phyloP scores from a whole-genome alignment of 2,888 invertebrate species.

The Dicycla oo region DNA sequence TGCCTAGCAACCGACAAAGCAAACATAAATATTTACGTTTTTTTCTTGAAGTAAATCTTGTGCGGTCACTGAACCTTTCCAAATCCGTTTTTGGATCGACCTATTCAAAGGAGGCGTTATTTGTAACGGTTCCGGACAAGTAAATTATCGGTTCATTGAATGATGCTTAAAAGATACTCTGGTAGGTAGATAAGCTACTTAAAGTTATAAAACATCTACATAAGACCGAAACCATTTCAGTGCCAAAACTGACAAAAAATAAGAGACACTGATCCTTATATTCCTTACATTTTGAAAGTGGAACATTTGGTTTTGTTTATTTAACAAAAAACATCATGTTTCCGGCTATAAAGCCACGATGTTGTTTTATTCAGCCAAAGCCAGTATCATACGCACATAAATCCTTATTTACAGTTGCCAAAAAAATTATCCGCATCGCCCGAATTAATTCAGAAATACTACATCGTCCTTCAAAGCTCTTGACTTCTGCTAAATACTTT shows the following conservation, averaged over 20 bases:
- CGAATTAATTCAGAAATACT: slow-evolving; percentile 51
- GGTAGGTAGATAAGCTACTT: background rate
- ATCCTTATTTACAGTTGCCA: slow-evolving; percentile 40
- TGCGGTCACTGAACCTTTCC: slow-evolving; percentile 66
- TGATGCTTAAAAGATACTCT: background rate
- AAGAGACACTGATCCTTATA: background rate
- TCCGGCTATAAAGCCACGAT: slow-evolving; percentile 35
- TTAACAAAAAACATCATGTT: slow-evolving; percentile 6
- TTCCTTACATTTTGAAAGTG: slow-evolving; percentile 7
- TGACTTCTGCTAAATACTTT: slow-evolving; percentile 51
- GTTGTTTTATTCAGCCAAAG: slow-evolving; percentile 33
- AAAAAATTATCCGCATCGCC: slow-evolving; percentile 39
- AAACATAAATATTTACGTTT: slow-evolving; percentile 75
- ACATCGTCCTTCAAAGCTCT: slow-evolving; percentile 59
- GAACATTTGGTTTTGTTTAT: slow-evolving; percentile 8
- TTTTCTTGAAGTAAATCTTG: slow-evolving; percentile 62
- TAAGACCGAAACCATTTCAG: background rate
- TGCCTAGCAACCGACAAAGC: slow-evolving; percentile 67
- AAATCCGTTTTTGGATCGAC: slow-evolving; percentile 36
- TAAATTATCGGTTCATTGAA: slow-evolving; percentile 18
- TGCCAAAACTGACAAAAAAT: background rate
- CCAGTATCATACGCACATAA: slow-evolving; percentile 27
- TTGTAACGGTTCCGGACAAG: slow-evolving; percentile 33
- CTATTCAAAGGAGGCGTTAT: slow-evolving; percentile 36
- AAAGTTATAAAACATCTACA: too few species aligned